These are phyloP conservation scores for Phylloscopus trochilus DNA, from an alignment of 2,113 vertebrate genomes.

Conservation along the genomic window DNA sequence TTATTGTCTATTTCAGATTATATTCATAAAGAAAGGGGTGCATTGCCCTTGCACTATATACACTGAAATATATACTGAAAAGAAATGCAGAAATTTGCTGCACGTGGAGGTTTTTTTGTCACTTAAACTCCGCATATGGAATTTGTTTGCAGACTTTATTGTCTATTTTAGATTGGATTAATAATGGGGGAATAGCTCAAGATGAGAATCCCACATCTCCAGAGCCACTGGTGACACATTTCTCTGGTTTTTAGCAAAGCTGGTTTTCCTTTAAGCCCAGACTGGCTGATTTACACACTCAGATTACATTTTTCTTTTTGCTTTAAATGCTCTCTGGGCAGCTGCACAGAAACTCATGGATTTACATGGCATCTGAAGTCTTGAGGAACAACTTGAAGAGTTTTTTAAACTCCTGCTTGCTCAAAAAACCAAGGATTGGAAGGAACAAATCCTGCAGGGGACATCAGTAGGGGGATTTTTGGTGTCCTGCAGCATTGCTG, in stretches of 20 bases:
- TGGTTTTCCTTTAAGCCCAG: conserved; percentile 40
- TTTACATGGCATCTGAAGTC: conserved; percentile 31
- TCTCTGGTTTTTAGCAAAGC: conserved; percentile 11
- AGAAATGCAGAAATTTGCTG: not conserved
- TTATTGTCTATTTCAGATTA: not conserved
- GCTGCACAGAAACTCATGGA: conserved; percentile 25
- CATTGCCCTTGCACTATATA: not conserved
- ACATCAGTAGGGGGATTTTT: not conserved
- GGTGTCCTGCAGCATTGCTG: not conserved
- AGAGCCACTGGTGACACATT: not conserved
- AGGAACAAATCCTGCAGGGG: not conserved
- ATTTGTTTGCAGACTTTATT: not conserved
- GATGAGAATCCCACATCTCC: not conserved
- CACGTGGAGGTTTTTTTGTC: not conserved
- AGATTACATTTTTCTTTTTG: conserved; percentile 45
- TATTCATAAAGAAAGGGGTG: not conserved
- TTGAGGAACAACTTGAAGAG: not conserved
- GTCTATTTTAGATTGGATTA: not conserved
- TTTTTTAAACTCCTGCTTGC: not conserved
- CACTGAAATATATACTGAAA: not conserved
- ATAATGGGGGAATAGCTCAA: not conserved
- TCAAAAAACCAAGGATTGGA: not conserved
- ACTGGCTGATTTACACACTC: conserved; percentile 18
- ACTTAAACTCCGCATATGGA: not conserved
- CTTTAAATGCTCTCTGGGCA: conserved; percentile 31